Base-by-base conservation (phyloP, 2,113 vertebrate species). In the Alethe castanea region DNA sequence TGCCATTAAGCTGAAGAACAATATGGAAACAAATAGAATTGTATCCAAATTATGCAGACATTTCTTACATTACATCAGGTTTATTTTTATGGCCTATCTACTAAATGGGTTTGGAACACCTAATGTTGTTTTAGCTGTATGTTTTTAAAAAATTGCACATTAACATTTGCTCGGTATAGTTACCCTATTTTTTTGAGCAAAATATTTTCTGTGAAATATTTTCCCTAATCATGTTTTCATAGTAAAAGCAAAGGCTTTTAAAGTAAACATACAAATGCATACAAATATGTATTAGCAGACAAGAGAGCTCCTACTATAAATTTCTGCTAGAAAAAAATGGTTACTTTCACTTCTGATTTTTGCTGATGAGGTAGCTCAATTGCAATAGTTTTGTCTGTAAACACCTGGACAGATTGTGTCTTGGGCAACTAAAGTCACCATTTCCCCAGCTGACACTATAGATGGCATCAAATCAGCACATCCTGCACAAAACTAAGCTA, bases 91-190 rank as follows among this genome's bases (percentile, higher is more conserved):
- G 81, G 78, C 36, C 61, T 78, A 14, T 90, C 18, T 60, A 25
- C 61, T 57, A 86, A 89, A 47, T 92, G 65, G 36, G 17, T 86
- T 33, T 94, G 85, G 69, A 92, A 95, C 70, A 89, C 87, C 48
- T 89, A 90, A 65, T 7, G 7, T 61, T 91, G 74, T 85, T 95
- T 95, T 94, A 92, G 86, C 61, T 52, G 48, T 67, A 81, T 81
- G n/a, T 92, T 95, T 90, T 17, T 22, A 79, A 95, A 87, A 9
- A 86, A 33, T 22, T 50, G 36, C 14, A 54, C 8, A 7, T 31
- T 44, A 60, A 25, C 35, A 16, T 28, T 71, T 82, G 20, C 29
- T 80, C 90, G 71, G 38, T 60, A 54, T 20, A 80, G 65, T 35
- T 29, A 53, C 23, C 80, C 38, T 69, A 1, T 70, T 77, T 88